Percentiles rank a stretch among this genome's conserved stretches.
Evolutionary conservation across 2,888 invertebrate species (phyloP).

Genomic region (Apantesis nais): DNA sequence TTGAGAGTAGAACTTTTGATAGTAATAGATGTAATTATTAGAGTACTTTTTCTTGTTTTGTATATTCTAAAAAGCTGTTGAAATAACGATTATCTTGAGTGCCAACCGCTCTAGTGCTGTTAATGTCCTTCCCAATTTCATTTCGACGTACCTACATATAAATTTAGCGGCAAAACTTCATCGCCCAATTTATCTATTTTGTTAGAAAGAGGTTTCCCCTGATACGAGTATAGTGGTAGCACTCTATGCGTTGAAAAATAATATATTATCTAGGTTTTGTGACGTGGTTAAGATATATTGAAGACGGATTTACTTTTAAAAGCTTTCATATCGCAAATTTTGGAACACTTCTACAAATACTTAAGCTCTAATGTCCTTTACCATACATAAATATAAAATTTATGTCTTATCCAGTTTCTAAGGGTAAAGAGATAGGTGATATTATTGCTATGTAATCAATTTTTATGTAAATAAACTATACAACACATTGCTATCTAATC

Average conservation of each 20-base stretch:
- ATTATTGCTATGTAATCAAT: conserved; percentile 38
- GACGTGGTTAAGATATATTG: background rate
- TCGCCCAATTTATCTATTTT: background rate
- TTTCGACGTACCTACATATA: background rate
- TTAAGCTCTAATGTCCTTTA: background rate
- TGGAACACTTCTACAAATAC: background rate
- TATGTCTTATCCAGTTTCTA: conserved; percentile 7
- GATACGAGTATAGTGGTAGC: background rate
- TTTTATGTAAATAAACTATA: conserved; percentile 29
- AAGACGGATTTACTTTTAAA: background rate
- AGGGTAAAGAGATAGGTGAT: conserved; percentile 13
- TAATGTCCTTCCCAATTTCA: too few species aligned
- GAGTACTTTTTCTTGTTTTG: too few species aligned
- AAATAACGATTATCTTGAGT: too few species aligned
- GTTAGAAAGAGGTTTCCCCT: background rate
- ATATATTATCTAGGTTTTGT: background rate
- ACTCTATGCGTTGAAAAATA: background rate
- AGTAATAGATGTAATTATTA: too few species aligned
- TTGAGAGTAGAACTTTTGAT: too few species aligned
- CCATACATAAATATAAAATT: background rate
- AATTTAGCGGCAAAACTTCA: background rate
- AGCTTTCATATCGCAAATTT: background rate
- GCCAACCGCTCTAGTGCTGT: too few species aligned
- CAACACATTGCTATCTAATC: conserved; percentile 30
- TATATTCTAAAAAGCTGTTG: too few species aligned